A percentile compares a stretch with the other conserved stretches of the same genome.
These are phyloP conservation scores for Nebria salina DNA, from an alignment of 2,888 invertebrate genomes.

Conservation along the genomic window DNA sequence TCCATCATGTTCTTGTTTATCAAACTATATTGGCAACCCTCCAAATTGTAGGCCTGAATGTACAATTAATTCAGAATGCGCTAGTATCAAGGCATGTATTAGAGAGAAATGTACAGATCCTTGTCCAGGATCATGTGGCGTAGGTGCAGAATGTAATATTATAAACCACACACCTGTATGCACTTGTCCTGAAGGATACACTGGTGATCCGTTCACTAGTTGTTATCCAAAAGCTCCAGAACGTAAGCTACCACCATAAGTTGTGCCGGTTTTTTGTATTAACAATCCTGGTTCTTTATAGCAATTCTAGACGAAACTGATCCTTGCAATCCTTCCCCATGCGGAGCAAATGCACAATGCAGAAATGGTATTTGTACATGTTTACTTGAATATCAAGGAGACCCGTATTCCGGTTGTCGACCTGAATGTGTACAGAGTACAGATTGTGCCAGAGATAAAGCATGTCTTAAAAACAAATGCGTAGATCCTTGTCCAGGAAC, in stretches of 20 bases:
- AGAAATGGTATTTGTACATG: conserved; percentile 60
- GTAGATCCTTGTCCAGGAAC: conserved; percentile 65
- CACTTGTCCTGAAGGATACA: conserved; percentile 67
- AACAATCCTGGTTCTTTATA: neutral
- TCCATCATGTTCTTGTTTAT: conserved; percentile 69
- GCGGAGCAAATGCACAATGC: conserved; percentile 59
- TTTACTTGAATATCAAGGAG: conserved; percentile 59
- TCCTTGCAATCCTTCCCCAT: conserved; percentile 57
- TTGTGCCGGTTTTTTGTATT: conserved; percentile 3
- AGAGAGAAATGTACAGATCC: conserved; percentile 78
- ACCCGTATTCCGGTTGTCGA: conserved; percentile 59
- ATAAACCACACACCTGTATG: conserved; percentile 71
- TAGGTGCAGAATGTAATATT: conserved; percentile 70
- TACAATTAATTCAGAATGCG: conserved; percentile 73
- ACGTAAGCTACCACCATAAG: conserved; percentile 21
- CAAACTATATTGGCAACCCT: conserved; percentile 73
- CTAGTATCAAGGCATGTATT: conserved; percentile 73
- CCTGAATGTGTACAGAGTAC: conserved; percentile 62
- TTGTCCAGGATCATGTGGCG: conserved; percentile 72
- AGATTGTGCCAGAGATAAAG: conserved; percentile 61
- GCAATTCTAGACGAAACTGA: conserved; percentile 47
- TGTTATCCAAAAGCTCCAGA: conserved; percentile 56
- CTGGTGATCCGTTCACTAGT: conserved; percentile 69
- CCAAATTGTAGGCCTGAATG: conserved; percentile 82
- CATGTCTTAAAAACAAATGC: conserved; percentile 64